phyloP scores from a whole-genome alignment of 2,888 invertebrate species.

The Cheiracanthium punctorium region DNA sequence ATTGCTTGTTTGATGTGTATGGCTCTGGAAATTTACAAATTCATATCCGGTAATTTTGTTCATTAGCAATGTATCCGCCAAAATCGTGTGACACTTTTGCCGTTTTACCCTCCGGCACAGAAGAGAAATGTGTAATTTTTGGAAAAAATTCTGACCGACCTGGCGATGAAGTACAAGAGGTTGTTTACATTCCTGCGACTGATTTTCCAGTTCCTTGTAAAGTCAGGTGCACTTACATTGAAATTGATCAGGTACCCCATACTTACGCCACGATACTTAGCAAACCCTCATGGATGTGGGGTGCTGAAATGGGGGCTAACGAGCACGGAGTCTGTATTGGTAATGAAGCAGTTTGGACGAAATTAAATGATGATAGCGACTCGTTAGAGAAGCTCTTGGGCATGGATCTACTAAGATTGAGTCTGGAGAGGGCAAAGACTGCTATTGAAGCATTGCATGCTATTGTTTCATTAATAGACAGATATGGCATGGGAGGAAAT shows the following conservation, averaged over 20 bases:
- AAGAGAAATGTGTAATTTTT: slow-evolving; percentile 82
- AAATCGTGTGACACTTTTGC: slow-evolving; percentile 83
- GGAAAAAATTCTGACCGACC: slow-evolving; percentile 88
- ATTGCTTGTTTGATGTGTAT: no score
- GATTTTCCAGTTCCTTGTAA: slow-evolving; percentile 76
- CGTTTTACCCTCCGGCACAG: slow-evolving; percentile 83
- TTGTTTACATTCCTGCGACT: slow-evolving; percentile 79
- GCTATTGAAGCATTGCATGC: slow-evolving; percentile 83
- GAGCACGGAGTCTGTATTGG: slow-evolving; percentile 86
- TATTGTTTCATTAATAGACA: slow-evolving; percentile 82
- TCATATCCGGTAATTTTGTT: no score
- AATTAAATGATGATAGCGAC: slow-evolving; percentile 80
- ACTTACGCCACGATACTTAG: slow-evolving; percentile 85
- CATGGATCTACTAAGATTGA: slow-evolving; percentile 87
- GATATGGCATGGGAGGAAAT: slow-evolving; percentile 84
- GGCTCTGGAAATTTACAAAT: no score
- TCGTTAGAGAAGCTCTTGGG: slow-evolving; percentile 81
- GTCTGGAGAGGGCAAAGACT: slow-evolving; percentile 82
- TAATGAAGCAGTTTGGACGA: slow-evolving; percentile 84
- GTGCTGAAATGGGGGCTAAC: slow-evolving; percentile 90
- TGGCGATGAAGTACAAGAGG: slow-evolving; percentile 84
- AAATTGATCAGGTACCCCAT: slow-evolving; percentile 80
- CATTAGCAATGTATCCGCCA: slow-evolving; percentile 22
- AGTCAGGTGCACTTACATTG: slow-evolving; percentile 83
- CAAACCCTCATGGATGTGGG: slow-evolving; percentile 89